These are phyloP conservation scores for Phrynosoma platyrhinos DNA, from an alignment of 2,113 vertebrate genomes.

Conservation along the genomic window DNA sequence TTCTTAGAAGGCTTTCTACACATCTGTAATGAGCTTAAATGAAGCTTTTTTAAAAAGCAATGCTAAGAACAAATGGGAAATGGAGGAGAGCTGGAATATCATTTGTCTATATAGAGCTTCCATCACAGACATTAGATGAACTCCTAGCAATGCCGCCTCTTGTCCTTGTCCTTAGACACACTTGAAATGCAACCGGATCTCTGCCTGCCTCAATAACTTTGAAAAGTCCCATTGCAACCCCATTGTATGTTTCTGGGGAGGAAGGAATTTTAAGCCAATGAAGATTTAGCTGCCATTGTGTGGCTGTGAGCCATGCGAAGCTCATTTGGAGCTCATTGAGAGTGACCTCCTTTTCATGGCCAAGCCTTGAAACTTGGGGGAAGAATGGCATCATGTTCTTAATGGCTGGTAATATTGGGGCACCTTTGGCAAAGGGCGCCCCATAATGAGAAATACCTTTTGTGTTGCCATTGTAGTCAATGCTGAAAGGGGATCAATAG, in stretches of 20 bases:
- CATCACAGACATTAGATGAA: neutral
- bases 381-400: conserved; percentile 28
- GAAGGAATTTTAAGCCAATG: conserved; percentile 46
- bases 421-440: conserved; percentile 39
- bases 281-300: conserved; percentile 50
- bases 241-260: conserved; percentile 44
- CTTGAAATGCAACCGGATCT: conserved; percentile 39
- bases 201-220: conserved; percentile 54
- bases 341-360: conserved; percentile 44
- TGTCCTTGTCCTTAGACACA: neutral
- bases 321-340: conserved; percentile 37
- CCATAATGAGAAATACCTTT: conserved; percentile 34
- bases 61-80: neutral
- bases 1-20: neutral
- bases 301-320: conserved; percentile 40
- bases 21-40: neutral
- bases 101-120: neutral
- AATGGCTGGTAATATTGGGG: conserved; percentile 28
- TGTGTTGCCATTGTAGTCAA: conserved; percentile 23
- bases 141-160: neutral
- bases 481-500: conserved; percentile 26
- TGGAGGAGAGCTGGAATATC: neutral
- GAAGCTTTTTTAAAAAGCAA: neutral
- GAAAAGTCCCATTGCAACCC: conserved; percentile 38
- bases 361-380: conserved; percentile 12